Evolutionary conservation across 2,113 vertebrate genomes (phyloP), one percentile per base, ranked within the genome.

Genomic region (Egretta garzetta): DNA sequence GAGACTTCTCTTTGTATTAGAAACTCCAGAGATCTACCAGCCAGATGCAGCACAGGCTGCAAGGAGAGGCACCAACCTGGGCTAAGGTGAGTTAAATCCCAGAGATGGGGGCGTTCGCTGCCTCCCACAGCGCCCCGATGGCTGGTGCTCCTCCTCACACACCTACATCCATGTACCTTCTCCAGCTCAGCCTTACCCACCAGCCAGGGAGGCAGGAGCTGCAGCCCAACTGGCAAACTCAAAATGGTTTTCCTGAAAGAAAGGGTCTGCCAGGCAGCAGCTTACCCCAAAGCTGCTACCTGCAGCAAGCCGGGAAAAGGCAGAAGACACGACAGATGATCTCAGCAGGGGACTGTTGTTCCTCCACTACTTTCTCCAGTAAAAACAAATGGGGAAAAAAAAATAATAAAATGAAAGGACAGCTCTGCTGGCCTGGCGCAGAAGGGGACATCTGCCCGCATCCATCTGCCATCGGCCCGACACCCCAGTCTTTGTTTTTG

Each of bases 321-420:
- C 96, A 97, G 95, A 33, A 93, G 95, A 72, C 73, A 49, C 8
- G 93, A 90, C 94, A 96, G 96, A 97, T 95, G 96, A 97, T 85
- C 96, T 23, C 96, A 84, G 93, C 80, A 56, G 95, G 96, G 83
- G 90, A 63, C 91, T 94, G 56, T 22, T 91, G 86, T 41, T 77
- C 91, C 53, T 91, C 66, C 74, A 73, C 85, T 8, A 39, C 84
- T 82, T 63, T 53, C 95, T 68, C 72, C 91, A 53, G 39, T 2
- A 32, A 86, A 73, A 95, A 94, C 89, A 96, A 97, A 96, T 1
- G 80, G 93, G 41, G 35, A 1, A 33, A 72, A 67, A 60, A 83
- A 33, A n/a, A 53, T 0, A 76, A 56, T 53, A 15, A 62, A 88
- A 70, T 55, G 63, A 88, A 93, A 96, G 89, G 91, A 26, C 6